Evolutionary conservation across 2,113 vertebrate genomes (phyloP), one percentile per base, ranked within the genome.

Genomic region (Lathamus discolor): DNA sequence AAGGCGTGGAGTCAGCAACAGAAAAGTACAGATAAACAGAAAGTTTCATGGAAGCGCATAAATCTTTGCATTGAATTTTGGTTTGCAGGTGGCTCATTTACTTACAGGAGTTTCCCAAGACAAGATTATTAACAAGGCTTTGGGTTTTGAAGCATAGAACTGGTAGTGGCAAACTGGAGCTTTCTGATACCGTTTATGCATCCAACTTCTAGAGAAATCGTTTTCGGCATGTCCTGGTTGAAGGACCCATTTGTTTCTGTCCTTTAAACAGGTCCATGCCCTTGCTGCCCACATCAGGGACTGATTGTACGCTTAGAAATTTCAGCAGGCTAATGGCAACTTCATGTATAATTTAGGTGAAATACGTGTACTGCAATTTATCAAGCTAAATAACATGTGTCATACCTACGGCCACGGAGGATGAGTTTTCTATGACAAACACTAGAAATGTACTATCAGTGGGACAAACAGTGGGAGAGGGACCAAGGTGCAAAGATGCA

Each of bases 361-460:
- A 84, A 77, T 33, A 16, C 2, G 0, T 1, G 19, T 24, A 11
- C 59, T 44, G 83, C 43, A 6, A 6, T 88, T 44, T 17, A 15
- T 29, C 79, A 74, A 44, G 20, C 63, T 59, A 64, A 68, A 77
- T 31, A 77, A 59, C 70, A 23, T 31, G 16, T 2, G 1, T 22
- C 6, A 4, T 6, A 39, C 29, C 31, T 20, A 8, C 0, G 5
- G 68, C 41, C 23, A 16, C 57, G 39, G 41, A 46, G 28, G 20
- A 44, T 28, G 28, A 48, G 25, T 72, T 76, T 72, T 67, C 41
- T 13, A 1, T 4, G 10, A 25, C 10, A 37, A 57, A 31, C 14
- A 7, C 37, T 24, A 3, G 23, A 84, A 31, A 4, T 0, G 19
- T 2, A 1, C 28, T 8, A 3, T 13, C 0, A 1, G 13, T 41